Evolutionary conservation across 37 sponge, comb jelly and placozoan species (phyloP).

Genomic region (Spongilla lacustris): DNA sequence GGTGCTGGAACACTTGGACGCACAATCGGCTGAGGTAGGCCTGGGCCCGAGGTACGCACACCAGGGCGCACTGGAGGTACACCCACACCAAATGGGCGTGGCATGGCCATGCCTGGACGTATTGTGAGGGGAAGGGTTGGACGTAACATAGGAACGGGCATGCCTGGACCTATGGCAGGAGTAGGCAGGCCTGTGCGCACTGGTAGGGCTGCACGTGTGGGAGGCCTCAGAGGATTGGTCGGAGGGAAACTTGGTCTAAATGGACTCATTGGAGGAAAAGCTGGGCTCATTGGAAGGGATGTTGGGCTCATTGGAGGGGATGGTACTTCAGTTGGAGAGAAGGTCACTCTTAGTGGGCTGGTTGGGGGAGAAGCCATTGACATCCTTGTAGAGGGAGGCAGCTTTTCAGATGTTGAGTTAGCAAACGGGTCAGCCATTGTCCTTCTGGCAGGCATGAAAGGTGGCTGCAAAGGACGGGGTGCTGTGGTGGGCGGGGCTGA

Average conservation of each 20-base stretch:
- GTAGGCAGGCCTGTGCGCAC: neutral
- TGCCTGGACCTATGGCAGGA: neutral
- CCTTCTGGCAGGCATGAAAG: conserved; percentile 39
- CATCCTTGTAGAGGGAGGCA: neutral
- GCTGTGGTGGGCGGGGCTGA: neutral
- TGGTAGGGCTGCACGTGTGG: neutral
- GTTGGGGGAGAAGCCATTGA: neutral
- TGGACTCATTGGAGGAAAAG: neutral
- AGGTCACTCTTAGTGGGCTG: neutral
- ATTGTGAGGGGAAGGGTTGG: neutral
- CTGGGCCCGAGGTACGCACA: too few species aligned
- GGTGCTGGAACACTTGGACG: too few species aligned
- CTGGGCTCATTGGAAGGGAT: neutral
- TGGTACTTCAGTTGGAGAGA: conserved; percentile 10
- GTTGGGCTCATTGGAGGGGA: neutral
- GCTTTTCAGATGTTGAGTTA: neutral
- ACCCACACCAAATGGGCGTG: too few species aligned
- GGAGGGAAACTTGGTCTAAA: neutral
- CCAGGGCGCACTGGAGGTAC: too few species aligned
- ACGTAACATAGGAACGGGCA: neutral
- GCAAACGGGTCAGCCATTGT: conserved; percentile 42
- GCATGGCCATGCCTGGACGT: too few species aligned
- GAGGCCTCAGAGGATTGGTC: neutral
- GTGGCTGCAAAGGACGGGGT: neutral
- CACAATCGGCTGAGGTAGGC: too few species aligned